phyloP scores from a whole-genome alignment of 2,113 vertebrate species.

The Chrysochloris asiatica region DNA sequence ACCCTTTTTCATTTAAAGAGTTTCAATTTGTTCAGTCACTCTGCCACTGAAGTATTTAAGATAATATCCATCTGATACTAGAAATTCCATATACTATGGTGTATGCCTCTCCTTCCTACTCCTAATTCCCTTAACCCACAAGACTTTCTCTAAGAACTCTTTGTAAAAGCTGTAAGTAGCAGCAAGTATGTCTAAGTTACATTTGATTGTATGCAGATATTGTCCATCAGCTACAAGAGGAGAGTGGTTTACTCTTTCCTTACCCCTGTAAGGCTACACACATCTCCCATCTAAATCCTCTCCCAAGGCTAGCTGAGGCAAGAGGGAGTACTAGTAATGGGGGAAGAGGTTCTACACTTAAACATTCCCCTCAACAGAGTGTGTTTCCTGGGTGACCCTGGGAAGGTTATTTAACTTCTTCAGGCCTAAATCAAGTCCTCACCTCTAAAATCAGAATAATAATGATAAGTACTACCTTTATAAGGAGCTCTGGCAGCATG shows the following conservation, averaged over 20 bases:
- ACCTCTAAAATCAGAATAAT: background rate
- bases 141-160: conserved; percentile 57
- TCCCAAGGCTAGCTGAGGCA: conserved; percentile 33
- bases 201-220: conserved; percentile 64
- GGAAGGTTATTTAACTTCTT: background rate
- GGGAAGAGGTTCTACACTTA: background rate
- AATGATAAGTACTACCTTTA: background rate
- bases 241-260: conserved; percentile 27
- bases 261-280: conserved; percentile 15
- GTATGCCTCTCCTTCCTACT: background rate
- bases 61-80: background rate
- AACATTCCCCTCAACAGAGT: background rate
- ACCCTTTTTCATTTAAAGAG: background rate
- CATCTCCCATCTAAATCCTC: conserved; percentile 69
- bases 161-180: background rate
- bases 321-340: background rate
- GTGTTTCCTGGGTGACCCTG: background rate
- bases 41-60: background rate
- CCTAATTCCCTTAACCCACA: background rate
- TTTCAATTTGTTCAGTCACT: background rate
- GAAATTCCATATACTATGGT: background rate
- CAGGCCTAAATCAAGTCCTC: background rate
- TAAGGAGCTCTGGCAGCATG: no score
- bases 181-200: conserved; percentile 54
- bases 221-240: conserved; percentile 37